Conservation (phyloP, 1,140 invertebrate species). For the Drosophila yakuba region DNA sequence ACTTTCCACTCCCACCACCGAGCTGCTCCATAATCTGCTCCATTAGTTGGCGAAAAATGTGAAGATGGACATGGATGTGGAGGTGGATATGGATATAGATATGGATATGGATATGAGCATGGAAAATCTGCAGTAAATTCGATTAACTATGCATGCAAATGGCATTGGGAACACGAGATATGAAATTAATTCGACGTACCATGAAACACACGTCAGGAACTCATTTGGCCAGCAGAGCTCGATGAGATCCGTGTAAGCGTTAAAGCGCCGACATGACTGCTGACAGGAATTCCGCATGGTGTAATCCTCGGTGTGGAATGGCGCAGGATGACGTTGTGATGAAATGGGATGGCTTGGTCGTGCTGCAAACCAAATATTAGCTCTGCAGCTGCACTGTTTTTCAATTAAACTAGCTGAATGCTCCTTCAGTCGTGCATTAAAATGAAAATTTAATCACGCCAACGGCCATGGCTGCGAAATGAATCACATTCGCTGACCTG, state of each 20-base stretch:
- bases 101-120: constrained; percentile 11
- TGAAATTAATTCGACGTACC: constrained; percentile 46
- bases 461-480: constrained; percentile 36
- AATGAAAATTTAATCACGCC: constrained; percentile 82
- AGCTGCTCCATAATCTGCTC: constrained; percentile 21
- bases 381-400: constrained; percentile 66
- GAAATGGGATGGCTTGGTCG: constrained; percentile 3
- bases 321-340: neutral
- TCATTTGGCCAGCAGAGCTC: constrained; percentile 51
- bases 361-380: constrained; percentile 74
- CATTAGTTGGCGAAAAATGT: constrained; percentile 15
- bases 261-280: constrained; percentile 52
- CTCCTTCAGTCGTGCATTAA: constrained; percentile 80
- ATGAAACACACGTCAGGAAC: constrained; percentile 52
- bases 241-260: constrained; percentile 35
- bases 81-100: neutral
- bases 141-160: constrained; percentile 42
- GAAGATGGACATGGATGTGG: constrained; percentile 1
- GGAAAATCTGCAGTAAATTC: constrained; percentile 26
- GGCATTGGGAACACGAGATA: constrained; percentile 19
- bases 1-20: constrained; percentile 26
- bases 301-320: neutral
- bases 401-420: constrained; percentile 79
- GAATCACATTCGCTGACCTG: constrained; percentile 55
- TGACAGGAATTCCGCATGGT: neutral